Conservation (phyloP, 1,140 invertebrate genomes). For the Drosophila leontia region DNA sequence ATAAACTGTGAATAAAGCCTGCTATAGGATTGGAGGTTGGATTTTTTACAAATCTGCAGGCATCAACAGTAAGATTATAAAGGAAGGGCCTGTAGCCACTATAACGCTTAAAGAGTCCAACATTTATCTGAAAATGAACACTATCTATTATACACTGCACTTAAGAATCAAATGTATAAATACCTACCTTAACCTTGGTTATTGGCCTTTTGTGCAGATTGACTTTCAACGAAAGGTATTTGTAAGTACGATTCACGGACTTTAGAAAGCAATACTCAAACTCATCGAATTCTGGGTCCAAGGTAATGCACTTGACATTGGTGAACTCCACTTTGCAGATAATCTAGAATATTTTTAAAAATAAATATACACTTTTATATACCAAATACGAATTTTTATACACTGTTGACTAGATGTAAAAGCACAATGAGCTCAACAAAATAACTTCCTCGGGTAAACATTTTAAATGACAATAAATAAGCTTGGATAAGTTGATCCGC, state of each 20-base stretch:
- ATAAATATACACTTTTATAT: not conserved
- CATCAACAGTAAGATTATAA: not conserved
- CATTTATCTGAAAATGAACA: not conserved
- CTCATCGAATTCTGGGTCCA: not conserved
- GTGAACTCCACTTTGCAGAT: not conserved
- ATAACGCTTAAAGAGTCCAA: not conserved
- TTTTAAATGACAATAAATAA: not conserved
- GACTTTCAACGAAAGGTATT: slow-evolving; percentile 1
- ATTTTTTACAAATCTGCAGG: not conserved
- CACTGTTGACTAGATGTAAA: not conserved
- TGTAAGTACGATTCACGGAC: slow-evolving; percentile 2
- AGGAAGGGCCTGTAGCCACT: slow-evolving; percentile 2
- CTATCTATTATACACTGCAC: not conserved
- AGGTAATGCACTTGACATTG: not conserved
- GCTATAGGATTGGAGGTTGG: not conserved
- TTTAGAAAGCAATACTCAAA: slow-evolving; percentile 1
- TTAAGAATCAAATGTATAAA: too few species aligned
- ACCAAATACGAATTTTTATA: not conserved
- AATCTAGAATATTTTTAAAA: not conserved
- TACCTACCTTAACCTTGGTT: not conserved
- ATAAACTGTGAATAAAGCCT: not conserved
- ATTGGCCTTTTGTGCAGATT: not conserved
- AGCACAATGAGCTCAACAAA: not conserved
- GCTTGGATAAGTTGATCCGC: too few species aligned
- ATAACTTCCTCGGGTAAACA: not conserved